Evolutionary conservation across 2,888 invertebrate genomes (phyloP), one percentile per base, ranked within the genome.

Genomic region (Morinoia aosen): DNA sequence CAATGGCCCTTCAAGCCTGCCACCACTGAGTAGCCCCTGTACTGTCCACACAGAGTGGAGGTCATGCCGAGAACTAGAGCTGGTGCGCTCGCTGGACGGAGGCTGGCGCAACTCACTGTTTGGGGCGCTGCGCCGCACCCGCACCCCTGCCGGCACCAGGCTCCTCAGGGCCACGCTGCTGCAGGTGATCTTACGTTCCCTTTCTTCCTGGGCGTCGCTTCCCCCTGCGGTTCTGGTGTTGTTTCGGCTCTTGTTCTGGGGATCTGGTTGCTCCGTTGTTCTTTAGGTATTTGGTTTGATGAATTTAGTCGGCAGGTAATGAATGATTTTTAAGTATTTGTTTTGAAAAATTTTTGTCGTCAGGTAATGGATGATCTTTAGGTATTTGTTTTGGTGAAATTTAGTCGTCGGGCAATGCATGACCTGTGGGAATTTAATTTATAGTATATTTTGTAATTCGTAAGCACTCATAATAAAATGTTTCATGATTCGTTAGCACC

Each of bases 131-230:
- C 98, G 98, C 97, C 97, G 98, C 97, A 98, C 98, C 96, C 97
- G 98, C 40, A 98, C 98, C 0, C 97, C 98, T 88, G 98, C 98
- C 95, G 99, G 99, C 0, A 98, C 98, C 48, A 97, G 99, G 96
- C 98, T 98, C 64, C 97, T 99, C n/a, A 97, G 99, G 95, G 98
- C 98, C 0, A 98, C 98, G 95, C 98, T 99, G 96, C 97, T 98
- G 16, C 98, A 98, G 96, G 96, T 95, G 61, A 95, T 40, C 90
- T 76, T 76, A 16, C 10, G 25, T 1, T 8, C 76, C 76, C 14
- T 58, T 88, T 91, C 57, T 14, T 94, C 10, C 33, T 58, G 8
- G 14, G 61, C 94, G 40, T 57, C 33, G 95, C 56, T 88, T 10
- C 14, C 12, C 40, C 1, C 95, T 64, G 40, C 8, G 33, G n/a